These are phyloP conservation scores for Onychostoma macrolepis DNA, from an alignment of 2,113 vertebrate species.

Conservation along the genomic window DNA sequence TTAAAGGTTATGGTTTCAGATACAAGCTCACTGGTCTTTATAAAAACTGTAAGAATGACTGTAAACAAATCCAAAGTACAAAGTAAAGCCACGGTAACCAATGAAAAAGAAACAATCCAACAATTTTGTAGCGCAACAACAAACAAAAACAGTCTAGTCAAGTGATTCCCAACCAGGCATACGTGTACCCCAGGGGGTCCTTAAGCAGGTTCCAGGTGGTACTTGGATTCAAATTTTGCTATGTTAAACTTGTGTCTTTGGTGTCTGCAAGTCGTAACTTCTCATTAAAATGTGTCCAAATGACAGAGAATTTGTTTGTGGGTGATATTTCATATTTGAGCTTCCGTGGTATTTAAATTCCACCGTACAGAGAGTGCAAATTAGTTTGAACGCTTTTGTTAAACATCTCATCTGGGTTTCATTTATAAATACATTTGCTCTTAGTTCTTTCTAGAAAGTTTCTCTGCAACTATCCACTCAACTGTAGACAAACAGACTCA, in stretches of 20 bases:
- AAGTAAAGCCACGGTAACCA: not conserved
- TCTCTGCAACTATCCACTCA: not conserved
- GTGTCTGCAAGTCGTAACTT: not conserved
- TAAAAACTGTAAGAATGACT: not conserved
- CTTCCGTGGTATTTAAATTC: slow-evolving; percentile 21
- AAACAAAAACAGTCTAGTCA: not conserved
- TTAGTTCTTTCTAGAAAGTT: not conserved
- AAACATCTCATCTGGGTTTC: slow-evolving; percentile 14
- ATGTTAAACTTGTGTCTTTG: not conserved
- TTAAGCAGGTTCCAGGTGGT: not conserved
- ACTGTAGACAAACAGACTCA: not conserved
- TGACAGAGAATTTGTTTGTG: slow-evolving; percentile 1
- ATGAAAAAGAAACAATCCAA: not conserved
- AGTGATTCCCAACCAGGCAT: slow-evolving; percentile 2
- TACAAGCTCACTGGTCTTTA: not conserved
- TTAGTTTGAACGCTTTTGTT: slow-evolving; percentile 3
- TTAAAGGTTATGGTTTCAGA: not conserved
- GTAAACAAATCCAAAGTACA: not conserved
- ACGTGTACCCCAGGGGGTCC: slow-evolving; percentile 15
- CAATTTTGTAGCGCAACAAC: not conserved
- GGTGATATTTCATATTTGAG: slow-evolving; percentile 2
- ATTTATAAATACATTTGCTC: not conserved
- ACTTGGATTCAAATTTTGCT: not conserved
- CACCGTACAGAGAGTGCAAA: not conserved
- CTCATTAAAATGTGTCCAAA: slow-evolving; percentile 17